Evolutionary conservation across 2,888 invertebrate genomes (phyloP), one percentile per base, ranked within the genome.

Genomic region (Epistrophe grossulariae): DNA sequence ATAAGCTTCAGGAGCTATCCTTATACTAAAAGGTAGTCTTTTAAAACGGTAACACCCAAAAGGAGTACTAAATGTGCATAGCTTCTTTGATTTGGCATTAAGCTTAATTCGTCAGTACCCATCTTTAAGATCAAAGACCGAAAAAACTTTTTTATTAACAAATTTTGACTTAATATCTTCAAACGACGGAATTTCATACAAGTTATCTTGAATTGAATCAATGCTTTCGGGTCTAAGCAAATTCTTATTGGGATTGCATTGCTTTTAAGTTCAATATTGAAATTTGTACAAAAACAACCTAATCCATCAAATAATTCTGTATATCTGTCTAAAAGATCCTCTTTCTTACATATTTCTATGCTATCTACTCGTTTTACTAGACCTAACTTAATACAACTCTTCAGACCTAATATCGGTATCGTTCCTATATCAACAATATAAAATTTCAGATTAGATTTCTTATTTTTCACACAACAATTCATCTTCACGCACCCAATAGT

Each of bases 401-500:
- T 57, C 8, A 57, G 24, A 15, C 31, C 55, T 24, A 57, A 7
- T n/a, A 57, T 57, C 7, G 55, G 55, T 15, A 57, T 15, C 1
- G 31, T 15, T n/a, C 31, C 31, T n/a, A 7, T 31, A 15, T 57
- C n/a, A 31, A 57, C 55, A 57, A 57, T 31, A 57, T n/a, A 57
- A 57, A 57, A 57, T 31, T 8, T 68, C 0, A 31, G 10, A n/a
- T 19, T 19, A 4, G n/a, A 17, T 52, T 52, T 35, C 15, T 13
- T 50, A 38, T 50, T 38, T 50, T 17, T 70, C 4, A 52, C 13
- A 24, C 40, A n/a, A 15, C 31, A 57, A 15, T 70, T n/a, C 11
- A 55, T 24, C 48, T 55, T 11, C 15, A 57, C 40, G 17, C 40
- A 57, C 43, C 71, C 71, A 43, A 45, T 31, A n/a, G 31, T 57